Evolutionary conservation across 2,797 vertebrate species (phyloP).

Genomic region (Sebastes itinus): DNA sequence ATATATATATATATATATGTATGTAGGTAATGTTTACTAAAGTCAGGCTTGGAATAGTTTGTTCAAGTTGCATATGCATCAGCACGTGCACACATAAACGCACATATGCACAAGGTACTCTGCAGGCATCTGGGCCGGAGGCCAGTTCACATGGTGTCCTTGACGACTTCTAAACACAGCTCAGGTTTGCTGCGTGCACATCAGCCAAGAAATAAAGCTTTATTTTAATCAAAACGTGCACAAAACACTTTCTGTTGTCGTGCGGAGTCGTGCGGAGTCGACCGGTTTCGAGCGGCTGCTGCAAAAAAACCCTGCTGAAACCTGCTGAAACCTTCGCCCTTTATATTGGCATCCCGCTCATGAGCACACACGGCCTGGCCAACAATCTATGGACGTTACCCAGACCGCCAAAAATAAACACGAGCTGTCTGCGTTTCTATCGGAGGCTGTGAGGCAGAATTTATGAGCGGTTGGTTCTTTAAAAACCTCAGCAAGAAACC

Average conservation of each 20-base stretch:
- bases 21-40: not conserved
- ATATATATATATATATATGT: too few species aligned
- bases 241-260: not conserved
- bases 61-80: not conserved
- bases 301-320: not conserved
- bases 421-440: not conserved
- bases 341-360: conserved; percentile 17
- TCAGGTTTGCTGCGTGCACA: not conserved
- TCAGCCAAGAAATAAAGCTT: not conserved
- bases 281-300: too few species aligned
- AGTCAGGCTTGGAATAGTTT: not conserved
- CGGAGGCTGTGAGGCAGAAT: not conserved
- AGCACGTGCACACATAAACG: not conserved
- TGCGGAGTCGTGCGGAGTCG: not conserved
- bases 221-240: too few species aligned
- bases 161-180: conserved; percentile 20
- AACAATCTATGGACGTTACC: conserved; percentile 16
- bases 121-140: conserved; percentile 33
- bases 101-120: not conserved
- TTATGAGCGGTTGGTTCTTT: not conserved
- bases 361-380: conserved; percentile 5
- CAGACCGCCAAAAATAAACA: conserved; percentile 30
- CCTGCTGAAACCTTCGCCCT: conserved; percentile 25
- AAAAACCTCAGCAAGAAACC: too few species aligned
- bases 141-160: conserved; percentile 40